Conservation (phyloP, 2,113 vertebrate genomes). For the Pionites leucogaster region DNA sequence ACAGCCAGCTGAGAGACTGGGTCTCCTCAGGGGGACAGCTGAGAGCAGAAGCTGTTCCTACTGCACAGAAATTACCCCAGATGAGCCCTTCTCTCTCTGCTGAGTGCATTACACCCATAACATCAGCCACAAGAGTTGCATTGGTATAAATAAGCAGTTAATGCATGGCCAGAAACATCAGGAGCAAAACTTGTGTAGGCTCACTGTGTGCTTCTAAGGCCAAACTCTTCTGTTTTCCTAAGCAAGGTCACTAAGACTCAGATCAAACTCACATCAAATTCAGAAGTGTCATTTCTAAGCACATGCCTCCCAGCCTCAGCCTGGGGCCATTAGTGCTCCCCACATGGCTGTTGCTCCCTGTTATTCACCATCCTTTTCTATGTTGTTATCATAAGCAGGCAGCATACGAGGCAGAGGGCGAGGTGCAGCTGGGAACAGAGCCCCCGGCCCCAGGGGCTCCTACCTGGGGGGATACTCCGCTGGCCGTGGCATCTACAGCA, state of each 20-base stretch:
- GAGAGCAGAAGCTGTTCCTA: background rate
- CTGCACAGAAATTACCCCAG: background rate
- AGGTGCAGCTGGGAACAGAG: slow-evolving; percentile 91
- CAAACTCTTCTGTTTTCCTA: background rate
- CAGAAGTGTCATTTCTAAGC: background rate
- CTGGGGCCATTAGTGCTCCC: background rate
- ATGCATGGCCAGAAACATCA: background rate
- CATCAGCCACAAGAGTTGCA: background rate
- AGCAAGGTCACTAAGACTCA: background rate
- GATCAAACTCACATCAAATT: background rate
- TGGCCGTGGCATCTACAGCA: slow-evolving; percentile 98
- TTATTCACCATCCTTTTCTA: slow-evolving; percentile 59
- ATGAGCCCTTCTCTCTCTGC: background rate
- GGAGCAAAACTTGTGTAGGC: background rate
- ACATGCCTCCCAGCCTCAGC: background rate
- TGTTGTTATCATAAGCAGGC: slow-evolving; percentile 94
- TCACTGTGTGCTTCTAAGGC: background rate
- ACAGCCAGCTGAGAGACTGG: background rate
- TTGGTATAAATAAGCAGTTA: background rate
- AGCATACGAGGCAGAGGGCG: slow-evolving; percentile 96
- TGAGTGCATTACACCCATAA: background rate
- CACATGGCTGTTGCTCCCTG: background rate
- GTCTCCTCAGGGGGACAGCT: background rate
- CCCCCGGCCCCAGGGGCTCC: slow-evolving; percentile 92
- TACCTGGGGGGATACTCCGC: slow-evolving; percentile 99